A percentile compares a stretch with the other conserved stretches of the same genome.
These are phyloP conservation scores for Esox masquinongy DNA, from an alignment of 2,797 vertebrate genomes.

Conservation along the genomic window DNA sequence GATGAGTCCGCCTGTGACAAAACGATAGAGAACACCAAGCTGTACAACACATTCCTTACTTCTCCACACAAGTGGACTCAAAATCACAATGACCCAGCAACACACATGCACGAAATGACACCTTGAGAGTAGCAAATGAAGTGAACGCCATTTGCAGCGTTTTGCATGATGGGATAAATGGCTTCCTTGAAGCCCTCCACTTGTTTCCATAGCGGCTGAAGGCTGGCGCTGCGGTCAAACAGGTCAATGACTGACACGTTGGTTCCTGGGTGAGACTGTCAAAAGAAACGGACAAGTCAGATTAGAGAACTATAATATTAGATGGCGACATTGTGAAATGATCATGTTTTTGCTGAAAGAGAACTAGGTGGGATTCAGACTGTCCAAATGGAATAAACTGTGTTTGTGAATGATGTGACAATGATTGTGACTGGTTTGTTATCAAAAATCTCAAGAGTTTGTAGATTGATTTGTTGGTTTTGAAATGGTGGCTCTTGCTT, in stretches of 20 bases:
- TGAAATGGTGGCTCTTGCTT: no score
- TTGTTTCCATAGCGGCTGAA: conserved; percentile 90
- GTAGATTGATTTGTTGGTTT: no score
- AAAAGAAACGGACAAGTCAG: conserved; percentile 18
- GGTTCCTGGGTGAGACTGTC: conserved; percentile 87
- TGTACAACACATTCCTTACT: neutral
- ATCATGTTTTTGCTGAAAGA: no score
- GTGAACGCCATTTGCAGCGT: conserved; percentile 83
- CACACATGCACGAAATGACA: conserved; percentile 32
- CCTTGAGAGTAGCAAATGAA: conserved; percentile 93
- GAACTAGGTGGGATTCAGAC: no score
- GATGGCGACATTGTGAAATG: no score
- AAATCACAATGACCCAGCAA: no score
- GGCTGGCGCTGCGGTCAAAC: conserved; percentile 84
- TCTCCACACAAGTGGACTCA: neutral
- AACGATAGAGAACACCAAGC: neutral
- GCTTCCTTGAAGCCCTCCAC: conserved; percentile 87
- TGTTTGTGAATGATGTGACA: no score
- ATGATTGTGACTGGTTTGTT: no score
- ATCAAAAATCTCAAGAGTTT: no score
- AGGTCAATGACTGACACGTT: conserved; percentile 87
- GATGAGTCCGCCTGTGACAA: conserved; percentile 82
- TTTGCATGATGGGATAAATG: conserved; percentile 88
- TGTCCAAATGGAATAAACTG: no score
- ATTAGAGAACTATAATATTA: neutral